Evolutionary conservation across 2,888 invertebrate genomes (phyloP).

Genomic region (Anodontia alba): DNA sequence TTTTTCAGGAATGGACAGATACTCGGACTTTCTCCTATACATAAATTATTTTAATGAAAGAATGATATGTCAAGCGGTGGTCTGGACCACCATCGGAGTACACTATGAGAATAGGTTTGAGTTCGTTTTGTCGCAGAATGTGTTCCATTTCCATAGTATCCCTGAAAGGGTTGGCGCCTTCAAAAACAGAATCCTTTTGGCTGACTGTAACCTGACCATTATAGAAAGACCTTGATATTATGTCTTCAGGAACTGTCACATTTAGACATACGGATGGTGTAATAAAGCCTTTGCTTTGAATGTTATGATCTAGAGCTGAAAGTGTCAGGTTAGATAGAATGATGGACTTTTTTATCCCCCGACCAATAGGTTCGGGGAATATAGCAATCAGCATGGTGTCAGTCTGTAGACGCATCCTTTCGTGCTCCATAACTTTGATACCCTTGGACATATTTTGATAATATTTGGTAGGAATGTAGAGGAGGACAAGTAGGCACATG

Average conservation of each 20-base stretch:
- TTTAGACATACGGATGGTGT: conserved; percentile 57
- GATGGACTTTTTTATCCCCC: conserved; percentile 53
- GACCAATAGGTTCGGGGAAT: too few species aligned
- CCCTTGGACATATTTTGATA: too few species aligned
- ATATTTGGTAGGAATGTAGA: too few species aligned
- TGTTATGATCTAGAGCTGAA: conserved; percentile 58
- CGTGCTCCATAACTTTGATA: too few species aligned
- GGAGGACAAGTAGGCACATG: too few species aligned
- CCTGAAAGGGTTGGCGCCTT: conserved; percentile 32
- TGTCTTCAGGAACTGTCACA: conserved; percentile 50
- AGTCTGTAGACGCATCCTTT: too few species aligned
- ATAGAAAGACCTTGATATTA: conserved; percentile 49
- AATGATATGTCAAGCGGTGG: conserved; percentile 33
- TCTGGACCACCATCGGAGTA: conserved; percentile 46
- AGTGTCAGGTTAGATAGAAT: conserved; percentile 33
- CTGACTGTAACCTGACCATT: conserved; percentile 48
- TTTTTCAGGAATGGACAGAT: too few species aligned
- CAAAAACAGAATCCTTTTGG: conserved; percentile 53
- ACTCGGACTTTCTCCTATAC: too few species aligned
- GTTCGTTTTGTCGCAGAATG: neutral
- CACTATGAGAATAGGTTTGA: conserved; percentile 18
- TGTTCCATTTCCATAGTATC: conserved; percentile 26
- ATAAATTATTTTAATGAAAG: too few species aligned
- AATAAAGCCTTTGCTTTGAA: conserved; percentile 51
- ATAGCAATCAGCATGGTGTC: too few species aligned